phyloP scores from a whole-genome alignment of 2,797 vertebrate species.

The Syncerus caffer region DNA sequence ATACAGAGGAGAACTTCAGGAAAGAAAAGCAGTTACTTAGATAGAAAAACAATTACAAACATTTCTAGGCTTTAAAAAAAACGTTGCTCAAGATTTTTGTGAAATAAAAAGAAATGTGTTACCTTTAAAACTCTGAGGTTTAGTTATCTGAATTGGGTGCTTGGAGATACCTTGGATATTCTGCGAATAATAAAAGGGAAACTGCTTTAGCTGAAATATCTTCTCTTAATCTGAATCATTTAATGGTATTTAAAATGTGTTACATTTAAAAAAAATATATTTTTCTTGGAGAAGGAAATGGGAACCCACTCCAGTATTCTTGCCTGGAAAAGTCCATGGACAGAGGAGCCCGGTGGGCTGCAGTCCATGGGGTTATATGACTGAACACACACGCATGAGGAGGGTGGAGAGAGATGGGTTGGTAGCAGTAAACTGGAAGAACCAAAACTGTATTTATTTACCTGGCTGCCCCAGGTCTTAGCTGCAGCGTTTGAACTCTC shows the following conservation, averaged over 20 bases:
- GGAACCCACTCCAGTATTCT: not conserved
- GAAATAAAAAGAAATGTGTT: constrained; percentile 32
- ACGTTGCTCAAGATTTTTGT: not conserved
- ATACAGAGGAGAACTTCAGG: not conserved
- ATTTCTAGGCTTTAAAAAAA: not conserved
- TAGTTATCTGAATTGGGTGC: constrained; percentile 88
- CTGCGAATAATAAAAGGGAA: constrained; percentile 81
- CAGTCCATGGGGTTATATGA: not conserved
- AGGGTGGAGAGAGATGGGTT: not conserved
- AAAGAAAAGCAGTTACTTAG: not conserved
- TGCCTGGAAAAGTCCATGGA: not conserved
- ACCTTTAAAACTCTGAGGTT: constrained; percentile 87
- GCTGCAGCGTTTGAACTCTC: not conserved
- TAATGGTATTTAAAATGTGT: not conserved
- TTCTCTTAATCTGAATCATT: not conserved
- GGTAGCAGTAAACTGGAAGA: not conserved
- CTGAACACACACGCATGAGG: not conserved
- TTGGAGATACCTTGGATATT: constrained; percentile 95
- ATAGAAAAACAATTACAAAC: not conserved
- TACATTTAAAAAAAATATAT: not conserved
- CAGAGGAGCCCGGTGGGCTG: not conserved
- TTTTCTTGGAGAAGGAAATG: not conserved
- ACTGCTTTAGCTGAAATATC: constrained; percentile 22
- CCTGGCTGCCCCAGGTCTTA: not conserved
- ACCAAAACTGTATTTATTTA: rapidly evolving